These are phyloP conservation scores for Periophthalmus modestus DNA, from an alignment of 2,113 vertebrate genomes.

Conservation along the genomic window DNA sequence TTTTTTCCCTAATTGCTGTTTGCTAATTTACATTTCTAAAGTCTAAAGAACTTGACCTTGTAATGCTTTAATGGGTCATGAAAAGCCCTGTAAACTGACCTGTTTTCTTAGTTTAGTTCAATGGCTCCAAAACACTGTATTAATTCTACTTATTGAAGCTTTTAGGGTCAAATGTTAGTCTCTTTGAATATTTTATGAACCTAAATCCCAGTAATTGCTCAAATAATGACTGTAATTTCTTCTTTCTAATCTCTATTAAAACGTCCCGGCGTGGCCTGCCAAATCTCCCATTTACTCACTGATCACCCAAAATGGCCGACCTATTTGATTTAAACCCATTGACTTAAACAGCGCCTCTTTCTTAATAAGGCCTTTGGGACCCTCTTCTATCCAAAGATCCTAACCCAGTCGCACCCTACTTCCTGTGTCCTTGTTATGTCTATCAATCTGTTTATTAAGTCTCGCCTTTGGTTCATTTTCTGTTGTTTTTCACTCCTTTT, in stretches of 20 bases:
- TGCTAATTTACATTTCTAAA: neutral
- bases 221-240: neutral
- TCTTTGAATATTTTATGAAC: neutral
- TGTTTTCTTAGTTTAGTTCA: neutral
- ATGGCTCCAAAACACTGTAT: neutral
- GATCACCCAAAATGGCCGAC: slow-evolving; percentile 36
- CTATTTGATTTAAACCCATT: slow-evolving; percentile 35
- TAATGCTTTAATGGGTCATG: too few relatives aligned
- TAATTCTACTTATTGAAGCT: neutral
- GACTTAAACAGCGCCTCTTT: slow-evolving; percentile 26
- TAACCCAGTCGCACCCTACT: slow-evolving; percentile 16
- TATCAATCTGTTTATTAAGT: slow-evolving; percentile 38
- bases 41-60: too few relatives aligned
- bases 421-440: slow-evolving; percentile 29
- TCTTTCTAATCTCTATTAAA: neutral
- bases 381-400: slow-evolving; percentile 36
- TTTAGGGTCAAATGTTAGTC: neutral
- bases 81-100: neutral
- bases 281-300: slow-evolving; percentile 16
- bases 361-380: slow-evolving; percentile 58
- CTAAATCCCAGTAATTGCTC: neutral
- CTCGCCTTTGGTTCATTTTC: neutral
- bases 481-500: slow-evolving; percentile 42
- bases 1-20: neutral
- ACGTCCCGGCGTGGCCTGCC: neutral